Evolutionary conservation across 2,797 vertebrate species (phyloP), one percentile per base, ranked within the genome.

Genomic region (Malacoraja senta): DNA sequence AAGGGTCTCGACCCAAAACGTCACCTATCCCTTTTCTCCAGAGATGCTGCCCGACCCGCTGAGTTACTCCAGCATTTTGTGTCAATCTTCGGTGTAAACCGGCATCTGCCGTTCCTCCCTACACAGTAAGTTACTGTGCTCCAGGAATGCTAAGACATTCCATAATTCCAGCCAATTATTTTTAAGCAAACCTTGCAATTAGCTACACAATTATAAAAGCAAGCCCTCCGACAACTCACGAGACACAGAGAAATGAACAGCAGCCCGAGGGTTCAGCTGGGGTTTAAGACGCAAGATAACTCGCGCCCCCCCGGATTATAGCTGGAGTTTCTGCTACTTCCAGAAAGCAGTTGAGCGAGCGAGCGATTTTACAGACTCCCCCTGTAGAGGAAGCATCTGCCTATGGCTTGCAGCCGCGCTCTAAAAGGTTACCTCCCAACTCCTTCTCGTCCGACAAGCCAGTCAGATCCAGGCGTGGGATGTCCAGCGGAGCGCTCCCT

Each of bases 381-480:
- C 35, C 19, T 53, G 21, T 29, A 8, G 0, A 78, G 58, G 71
- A 21, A 53, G n/a, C 71, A 65, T 12, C 29, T 29, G 26, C 26
- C 2, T 10, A 1, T n/a, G 91, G 26, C 12, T 77, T 8, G 3
- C 24, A 92, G 35, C 10, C 35, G 26, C 79, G 32, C 13, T 35
- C 13, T 8, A 63, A 71, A 93, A 78, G 90, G 94, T 80, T 97
- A 99, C 99, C 99, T 98, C 97, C 97, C 98, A 98, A 99, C 96
- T 94, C 97, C 96, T 94, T 97, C 95, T 97, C 96, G 94, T 98
- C 97, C 0, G 97, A 97, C 94, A 98, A 95, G 0, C 97, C 94
- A 26, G 97, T 97, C 96, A 99, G 96, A 96, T 98, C 98, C 97
- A 98, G 96, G 0, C 95, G 97, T 81, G 98, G 97, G 77, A 98